Conservation (phyloP, 2,888 invertebrate species). For the Phalera bucephala region DNA sequence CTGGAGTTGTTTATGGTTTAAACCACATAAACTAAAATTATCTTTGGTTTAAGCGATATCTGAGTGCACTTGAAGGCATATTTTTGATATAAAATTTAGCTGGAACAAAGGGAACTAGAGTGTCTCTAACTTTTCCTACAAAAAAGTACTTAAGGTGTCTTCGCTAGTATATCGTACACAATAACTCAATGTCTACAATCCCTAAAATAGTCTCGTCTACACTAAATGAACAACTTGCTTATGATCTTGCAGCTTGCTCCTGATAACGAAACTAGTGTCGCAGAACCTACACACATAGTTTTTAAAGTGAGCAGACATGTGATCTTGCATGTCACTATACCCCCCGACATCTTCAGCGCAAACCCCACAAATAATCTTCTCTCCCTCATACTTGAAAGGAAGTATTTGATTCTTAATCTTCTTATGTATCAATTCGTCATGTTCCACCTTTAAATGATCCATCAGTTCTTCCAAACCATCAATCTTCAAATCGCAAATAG, state of each 20-base stretch:
- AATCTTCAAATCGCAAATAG: slow-evolving; percentile 41
- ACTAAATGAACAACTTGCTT: slow-evolving; percentile 50
- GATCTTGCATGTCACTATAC: slow-evolving; percentile 52
- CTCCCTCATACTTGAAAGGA: slow-evolving; percentile 40
- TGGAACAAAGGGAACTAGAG: too few species aligned
- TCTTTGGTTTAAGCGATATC: too few species aligned
- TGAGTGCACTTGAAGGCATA: too few species aligned
- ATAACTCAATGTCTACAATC: too few species aligned
- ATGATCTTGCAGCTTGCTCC: slow-evolving; percentile 49
- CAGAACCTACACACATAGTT: slow-evolving; percentile 66
- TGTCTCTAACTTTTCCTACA: too few species aligned
- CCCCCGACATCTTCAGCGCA: slow-evolving; percentile 35
- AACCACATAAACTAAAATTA: too few species aligned
- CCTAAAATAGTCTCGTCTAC: too few species aligned
- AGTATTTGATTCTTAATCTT: slow-evolving; percentile 63
- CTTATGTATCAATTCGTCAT: slow-evolving; percentile 48
- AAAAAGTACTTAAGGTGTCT: too few species aligned
- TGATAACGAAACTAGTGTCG: slow-evolving; percentile 46
- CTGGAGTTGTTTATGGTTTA: too few species aligned
- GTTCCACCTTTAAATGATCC: slow-evolving; percentile 49
- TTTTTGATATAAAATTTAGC: too few species aligned
- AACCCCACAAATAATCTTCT: slow-evolving; percentile 37
- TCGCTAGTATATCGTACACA: too few species aligned
- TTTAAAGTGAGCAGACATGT: slow-evolving; percentile 62
- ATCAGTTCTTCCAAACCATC: slow-evolving; percentile 46